Evolutionary conservation across 2,888 invertebrate genomes (phyloP).

Genomic region (Zygothrica quintamaculata): DNA sequence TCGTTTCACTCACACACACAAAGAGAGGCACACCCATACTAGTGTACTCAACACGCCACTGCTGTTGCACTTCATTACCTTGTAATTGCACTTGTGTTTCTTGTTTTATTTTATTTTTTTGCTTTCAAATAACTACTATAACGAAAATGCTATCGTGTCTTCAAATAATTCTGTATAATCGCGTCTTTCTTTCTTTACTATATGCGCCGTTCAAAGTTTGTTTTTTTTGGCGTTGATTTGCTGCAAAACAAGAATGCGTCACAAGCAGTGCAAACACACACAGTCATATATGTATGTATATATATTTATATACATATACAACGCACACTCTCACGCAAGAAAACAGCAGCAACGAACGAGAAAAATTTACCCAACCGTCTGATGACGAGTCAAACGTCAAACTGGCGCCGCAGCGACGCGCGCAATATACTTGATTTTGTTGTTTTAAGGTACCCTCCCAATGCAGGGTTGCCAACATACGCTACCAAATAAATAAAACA

Average conservation of each 20-base stretch:
- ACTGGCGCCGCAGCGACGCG: slow-evolving; percentile 72
- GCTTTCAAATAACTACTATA: slow-evolving; percentile 35
- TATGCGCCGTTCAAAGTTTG: slow-evolving; percentile 44
- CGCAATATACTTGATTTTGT: slow-evolving; percentile 66
- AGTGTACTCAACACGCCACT: slow-evolving; percentile 30
- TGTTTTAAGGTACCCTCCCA: slow-evolving; percentile 72
- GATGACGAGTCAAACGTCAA: slow-evolving; percentile 74
- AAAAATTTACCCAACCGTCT: slow-evolving; percentile 74
- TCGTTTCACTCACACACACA: slow-evolving; percentile 45
- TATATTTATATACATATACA: no score
- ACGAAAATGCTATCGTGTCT: slow-evolving; percentile 18
- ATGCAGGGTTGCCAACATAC: slow-evolving; percentile 54
- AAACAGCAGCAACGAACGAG: slow-evolving; percentile 53
- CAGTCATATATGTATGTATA: no score
- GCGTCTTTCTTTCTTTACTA: slow-evolving; percentile 37
- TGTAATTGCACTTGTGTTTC: slow-evolving; percentile 45
- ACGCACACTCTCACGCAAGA: slow-evolving; percentile 37
- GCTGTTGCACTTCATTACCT: slow-evolving; percentile 48
- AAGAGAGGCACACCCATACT: slow-evolving; percentile 56
- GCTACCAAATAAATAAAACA: neutral
- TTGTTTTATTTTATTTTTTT: no score
- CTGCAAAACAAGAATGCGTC: slow-evolving; percentile 77
- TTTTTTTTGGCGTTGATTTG: slow-evolving; percentile 57
- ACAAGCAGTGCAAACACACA: slow-evolving; percentile 53
- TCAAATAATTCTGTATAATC: slow-evolving; percentile 34